Evolutionary conservation across 2,888 invertebrate genomes (phyloP), one percentile per base, ranked within the genome.

Genomic region (Aelia acuminata): DNA sequence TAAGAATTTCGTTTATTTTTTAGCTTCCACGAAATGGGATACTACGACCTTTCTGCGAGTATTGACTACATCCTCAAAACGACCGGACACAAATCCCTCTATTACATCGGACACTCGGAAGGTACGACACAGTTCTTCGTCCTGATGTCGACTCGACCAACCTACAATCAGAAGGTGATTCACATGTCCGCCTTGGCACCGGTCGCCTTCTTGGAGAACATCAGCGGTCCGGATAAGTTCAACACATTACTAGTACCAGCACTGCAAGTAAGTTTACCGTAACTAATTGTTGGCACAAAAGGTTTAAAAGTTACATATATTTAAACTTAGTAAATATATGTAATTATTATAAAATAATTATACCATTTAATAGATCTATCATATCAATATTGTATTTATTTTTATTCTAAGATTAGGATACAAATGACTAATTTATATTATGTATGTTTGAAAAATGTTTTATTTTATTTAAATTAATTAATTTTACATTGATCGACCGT

Each of bases 81-180:
- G 15, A 94, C 95, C 3, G 92, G 93, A 1, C 92, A 93, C 89
- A 91, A 92, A 13, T 92, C 94, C 80, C 91, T 96, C 57, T 94
- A 95, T 91, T 98, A 98, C 92, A 93, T 98, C 63, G 98, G 98
- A 0, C 98, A 98, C 92, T 98, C 97, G 0, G 98, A 98, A 95
- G 98, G 98, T 1, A 96, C 97, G 0, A 96, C 97, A 0, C 94
- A 95, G 91, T 94, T 96, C 90, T 96, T 95, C 91, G 95, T 95
- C 1, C 93, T 96, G 91, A 93, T 96, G 85, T 95, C 96, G 0
- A 93, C 94, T 26, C 93, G 94, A 90, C 95, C 95, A 0, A 94
- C 95, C 90, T 95, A 95, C 13, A 95, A 96, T 90, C 94, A 94
- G 80, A 93, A 94, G 84, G 93, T 96, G 53, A 93, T 94, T 90